Conservation (phyloP, 2,888 invertebrate species). For the Coenonympha glycerion region DNA sequence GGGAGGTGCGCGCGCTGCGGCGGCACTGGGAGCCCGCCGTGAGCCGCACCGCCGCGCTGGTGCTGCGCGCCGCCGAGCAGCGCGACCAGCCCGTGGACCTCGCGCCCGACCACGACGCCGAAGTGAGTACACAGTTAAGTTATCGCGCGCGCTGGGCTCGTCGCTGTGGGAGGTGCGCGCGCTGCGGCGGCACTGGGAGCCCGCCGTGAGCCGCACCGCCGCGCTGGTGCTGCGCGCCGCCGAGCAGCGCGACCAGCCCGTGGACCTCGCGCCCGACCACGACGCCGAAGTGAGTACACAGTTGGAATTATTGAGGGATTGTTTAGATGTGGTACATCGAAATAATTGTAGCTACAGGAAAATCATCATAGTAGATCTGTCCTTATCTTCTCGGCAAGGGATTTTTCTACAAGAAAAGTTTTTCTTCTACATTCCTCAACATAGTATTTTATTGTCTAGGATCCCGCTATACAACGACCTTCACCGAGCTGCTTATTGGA, state of each 20-base stretch:
- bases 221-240: slow-evolving; percentile 46
- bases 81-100: slow-evolving; percentile 24
- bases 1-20: slow-evolving; percentile 90
- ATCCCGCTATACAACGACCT: too few relatives aligned
- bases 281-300: neutral
- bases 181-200: slow-evolving; percentile 69
- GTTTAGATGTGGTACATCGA: too few relatives aligned
- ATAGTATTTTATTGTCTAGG: too few relatives aligned
- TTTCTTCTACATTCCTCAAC: too few relatives aligned
- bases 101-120: slow-evolving; percentile 21
- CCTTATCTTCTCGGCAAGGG: too few relatives aligned
- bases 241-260: slow-evolving; percentile 23
- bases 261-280: slow-evolving; percentile 23
- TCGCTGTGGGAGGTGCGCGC: slow-evolving; percentile 94
- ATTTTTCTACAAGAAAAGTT: too few relatives aligned
- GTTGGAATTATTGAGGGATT: slow-evolving; percentile 82
- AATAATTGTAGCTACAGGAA: too few relatives aligned
- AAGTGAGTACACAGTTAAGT: neutral
- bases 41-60: slow-evolving; percentile 78
- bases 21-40: slow-evolving; percentile 77
- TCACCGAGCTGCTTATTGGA: too few relatives aligned
- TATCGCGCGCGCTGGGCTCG: slow-evolving; percentile 89
- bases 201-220: slow-evolving; percentile 83
- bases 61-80: slow-evolving; percentile 34
- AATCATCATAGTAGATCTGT: too few relatives aligned